phyloP scores from a whole-genome alignment of 2,888 invertebrate genomes.

The Acanthococcus lagerstroemiae region DNA sequence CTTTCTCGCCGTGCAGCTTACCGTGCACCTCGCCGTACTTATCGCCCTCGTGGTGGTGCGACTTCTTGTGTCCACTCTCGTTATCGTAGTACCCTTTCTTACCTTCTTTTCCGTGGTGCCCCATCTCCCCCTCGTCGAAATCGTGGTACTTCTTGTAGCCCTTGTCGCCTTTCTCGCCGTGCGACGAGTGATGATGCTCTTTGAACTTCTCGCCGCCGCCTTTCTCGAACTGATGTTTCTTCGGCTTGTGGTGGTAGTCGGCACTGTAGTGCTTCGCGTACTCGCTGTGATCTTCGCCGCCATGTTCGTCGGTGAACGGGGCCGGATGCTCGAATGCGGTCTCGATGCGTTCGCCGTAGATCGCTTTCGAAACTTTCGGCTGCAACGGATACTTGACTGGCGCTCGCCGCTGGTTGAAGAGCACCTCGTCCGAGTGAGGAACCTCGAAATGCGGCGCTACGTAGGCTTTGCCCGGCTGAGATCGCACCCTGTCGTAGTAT shows the following conservation, averaged over 20 bases:
- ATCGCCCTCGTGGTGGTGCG: constrained; percentile 52
- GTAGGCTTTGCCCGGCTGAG: constrained; percentile 17
- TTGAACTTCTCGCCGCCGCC: constrained; percentile 51
- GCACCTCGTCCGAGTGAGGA: constrained; percentile 11
- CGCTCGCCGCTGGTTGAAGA: constrained; percentile 14
- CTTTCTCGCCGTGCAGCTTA: constrained; percentile 56
- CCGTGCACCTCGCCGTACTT: constrained; percentile 57
- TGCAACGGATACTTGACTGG: constrained; percentile 30
- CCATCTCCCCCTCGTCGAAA: constrained; percentile 53
- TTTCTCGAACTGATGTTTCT: constrained; percentile 37
- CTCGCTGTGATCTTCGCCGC: constrained; percentile 49
- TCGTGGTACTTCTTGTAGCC: constrained; percentile 55
- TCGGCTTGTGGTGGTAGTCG: constrained; percentile 31
- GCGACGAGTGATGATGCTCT: constrained; percentile 48
- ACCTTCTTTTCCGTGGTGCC: constrained; percentile 57
- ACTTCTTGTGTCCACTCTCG: constrained; percentile 51
- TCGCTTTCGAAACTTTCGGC: not conserved
- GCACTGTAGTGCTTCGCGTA: constrained; percentile 54
- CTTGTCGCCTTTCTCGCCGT: constrained; percentile 54
- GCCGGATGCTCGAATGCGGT: not conserved
- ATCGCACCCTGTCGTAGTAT: not conserved
- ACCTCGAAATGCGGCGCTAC: constrained; percentile 25
- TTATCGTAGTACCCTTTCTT: constrained; percentile 56
- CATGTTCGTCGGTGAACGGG: constrained; percentile 54
- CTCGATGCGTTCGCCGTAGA: constrained; percentile 32